phyloP scores from a whole-genome alignment of 1,140 invertebrate genomes.

The Asobara japonica region DNA sequence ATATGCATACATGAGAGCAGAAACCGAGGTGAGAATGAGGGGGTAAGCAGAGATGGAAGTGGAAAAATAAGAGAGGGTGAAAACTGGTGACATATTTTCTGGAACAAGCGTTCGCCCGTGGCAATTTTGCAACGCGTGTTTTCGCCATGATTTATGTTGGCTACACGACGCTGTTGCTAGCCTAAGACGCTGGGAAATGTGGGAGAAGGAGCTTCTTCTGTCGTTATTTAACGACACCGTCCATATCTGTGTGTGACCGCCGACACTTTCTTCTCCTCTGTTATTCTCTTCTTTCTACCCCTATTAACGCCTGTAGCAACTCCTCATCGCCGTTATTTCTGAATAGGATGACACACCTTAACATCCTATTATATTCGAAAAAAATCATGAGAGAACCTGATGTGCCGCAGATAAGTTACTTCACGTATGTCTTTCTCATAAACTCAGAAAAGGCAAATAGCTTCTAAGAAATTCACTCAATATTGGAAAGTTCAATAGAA shows the following conservation, averaged over 20 bases:
- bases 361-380: neutral
- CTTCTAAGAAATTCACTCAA: no score
- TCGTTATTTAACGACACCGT: constrained; percentile 42
- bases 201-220: neutral
- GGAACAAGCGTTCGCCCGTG: constrained; percentile 41
- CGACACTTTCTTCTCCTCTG: neutral
- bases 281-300: neutral
- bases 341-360: neutral
- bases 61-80: constrained; percentile 28
- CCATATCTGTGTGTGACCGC: neutral
- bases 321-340: neutral
- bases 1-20: neutral
- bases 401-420: neutral
- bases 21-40: neutral
- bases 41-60: neutral
- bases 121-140: constrained; percentile 50
- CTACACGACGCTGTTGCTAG: constrained; percentile 29
- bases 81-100: constrained; percentile 49
- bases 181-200: constrained; percentile 8
- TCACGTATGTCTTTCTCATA: neutral
- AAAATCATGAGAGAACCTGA: neutral
- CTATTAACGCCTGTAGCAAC: neutral
- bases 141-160: constrained; percentile 50
- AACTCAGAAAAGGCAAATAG: neutral
- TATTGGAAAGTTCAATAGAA: no score